Percentiles rank a stretch among this genome's conserved stretches.
Conservation (phyloP, 1,140 invertebrate species). For the Rhopalosiphum padi region DNA sequence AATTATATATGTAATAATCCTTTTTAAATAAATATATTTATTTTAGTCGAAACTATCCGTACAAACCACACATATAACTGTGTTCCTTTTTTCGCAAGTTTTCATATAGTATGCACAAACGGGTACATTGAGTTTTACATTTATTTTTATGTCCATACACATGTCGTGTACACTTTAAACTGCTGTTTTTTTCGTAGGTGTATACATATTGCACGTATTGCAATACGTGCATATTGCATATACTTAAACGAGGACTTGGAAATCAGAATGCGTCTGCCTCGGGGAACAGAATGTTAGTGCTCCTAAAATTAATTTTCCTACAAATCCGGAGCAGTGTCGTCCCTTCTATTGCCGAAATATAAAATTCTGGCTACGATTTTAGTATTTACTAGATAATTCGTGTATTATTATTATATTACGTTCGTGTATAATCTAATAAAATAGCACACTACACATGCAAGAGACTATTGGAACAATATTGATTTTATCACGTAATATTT, state of each 20-base stretch:
- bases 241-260: neutral
- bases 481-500: neutral
- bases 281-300: neutral
- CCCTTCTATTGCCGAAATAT: neutral
- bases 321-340: neutral
- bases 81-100: neutral
- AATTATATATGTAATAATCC: neutral
- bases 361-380: neutral
- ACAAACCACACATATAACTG: neutral
- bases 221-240: no score
- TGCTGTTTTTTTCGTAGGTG: neutral
- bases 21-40: constrained; percentile 19
- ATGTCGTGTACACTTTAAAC: neutral
- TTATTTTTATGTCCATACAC: neutral
- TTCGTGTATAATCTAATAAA: constrained; percentile 6
- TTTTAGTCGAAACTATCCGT: neutral
- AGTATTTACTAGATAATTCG: neutral
- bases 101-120: neutral
- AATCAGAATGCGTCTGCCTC: neutral
- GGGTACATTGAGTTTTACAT: neutral
- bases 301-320: neutral
- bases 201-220: no score
- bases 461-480: neutral
- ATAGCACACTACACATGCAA: neutral
- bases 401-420: neutral